Percentiles rank a stretch among this genome's conserved stretches.
phyloP scores from a whole-genome alignment of 2,888 invertebrate species.

The Fragum whitleyi region DNA sequence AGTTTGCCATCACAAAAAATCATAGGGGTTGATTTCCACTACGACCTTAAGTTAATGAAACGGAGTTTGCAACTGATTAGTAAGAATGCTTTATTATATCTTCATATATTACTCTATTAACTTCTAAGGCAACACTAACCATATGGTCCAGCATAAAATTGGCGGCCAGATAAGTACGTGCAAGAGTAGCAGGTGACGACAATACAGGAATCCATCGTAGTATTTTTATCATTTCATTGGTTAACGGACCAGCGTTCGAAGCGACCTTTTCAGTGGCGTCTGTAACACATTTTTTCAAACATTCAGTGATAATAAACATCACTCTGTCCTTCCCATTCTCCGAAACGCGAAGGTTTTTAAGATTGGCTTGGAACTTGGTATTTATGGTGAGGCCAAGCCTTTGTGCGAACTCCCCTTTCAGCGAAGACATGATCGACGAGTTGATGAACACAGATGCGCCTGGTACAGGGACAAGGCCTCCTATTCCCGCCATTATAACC shows the following conservation, averaged over 20 bases:
- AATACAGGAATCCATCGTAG: neutral
- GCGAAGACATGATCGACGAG: neutral
- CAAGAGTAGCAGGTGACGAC: neutral
- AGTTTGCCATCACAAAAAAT: too few relatives aligned
- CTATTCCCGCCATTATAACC: neutral
- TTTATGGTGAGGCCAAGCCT: neutral
- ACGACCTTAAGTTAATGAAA: too few relatives aligned
- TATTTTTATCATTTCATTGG: too few relatives aligned
- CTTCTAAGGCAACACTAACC: neutral
- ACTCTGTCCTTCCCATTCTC: neutral
- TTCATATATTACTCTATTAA: neutral
- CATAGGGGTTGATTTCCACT: too few relatives aligned
- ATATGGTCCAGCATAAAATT: neutral
- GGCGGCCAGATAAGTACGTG: neutral
- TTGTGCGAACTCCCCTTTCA: neutral
- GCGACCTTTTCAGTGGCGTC: neutral
- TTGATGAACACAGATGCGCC: neutral
- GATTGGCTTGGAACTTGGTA: neutral
- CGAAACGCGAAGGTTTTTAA: neutral
- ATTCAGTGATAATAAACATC: neutral
- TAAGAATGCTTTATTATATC: too few relatives aligned
- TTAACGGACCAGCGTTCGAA: too few relatives aligned
- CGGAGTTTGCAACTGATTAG: too few relatives aligned
- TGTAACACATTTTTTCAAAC: neutral
- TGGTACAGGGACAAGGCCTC: neutral